Evolutionary conservation across 2,797 vertebrate species (phyloP).

Genomic region (Catostomus latipinnis): DNA sequence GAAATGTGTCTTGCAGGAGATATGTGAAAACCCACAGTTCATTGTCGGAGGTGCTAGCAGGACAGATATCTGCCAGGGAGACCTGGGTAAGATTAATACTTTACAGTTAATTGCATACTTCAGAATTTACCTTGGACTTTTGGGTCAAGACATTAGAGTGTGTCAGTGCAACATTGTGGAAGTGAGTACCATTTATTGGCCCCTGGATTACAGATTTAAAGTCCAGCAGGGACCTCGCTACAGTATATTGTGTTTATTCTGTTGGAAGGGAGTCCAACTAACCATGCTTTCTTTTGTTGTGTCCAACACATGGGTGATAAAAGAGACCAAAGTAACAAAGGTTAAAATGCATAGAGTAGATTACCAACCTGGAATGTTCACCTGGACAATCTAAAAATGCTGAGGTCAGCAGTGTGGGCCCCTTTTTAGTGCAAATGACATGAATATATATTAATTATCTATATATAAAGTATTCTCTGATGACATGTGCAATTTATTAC

Average conservation of each 20-base stretch:
- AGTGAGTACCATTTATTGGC: slow-evolving; percentile 13
- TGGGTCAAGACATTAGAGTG: background rate
- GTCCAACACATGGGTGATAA: slow-evolving; percentile 65
- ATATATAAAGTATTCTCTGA: background rate
- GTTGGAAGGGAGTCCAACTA: slow-evolving; percentile 78
- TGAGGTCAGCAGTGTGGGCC: slow-evolving; percentile 62
- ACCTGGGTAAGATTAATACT: slow-evolving; percentile 3
- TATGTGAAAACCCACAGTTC: slow-evolving; percentile 12
- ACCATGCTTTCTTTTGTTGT: slow-evolving; percentile 82
- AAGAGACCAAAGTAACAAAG: slow-evolving; percentile 69
- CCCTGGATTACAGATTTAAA: slow-evolving; percentile 55
- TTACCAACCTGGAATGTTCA: slow-evolving; percentile 57
- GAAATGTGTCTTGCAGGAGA: slow-evolving; percentile 43
- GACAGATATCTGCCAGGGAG: slow-evolving; percentile 11
- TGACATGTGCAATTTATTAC: background rate
- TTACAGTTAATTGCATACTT: background rate
- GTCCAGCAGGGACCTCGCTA: slow-evolving; percentile 62
- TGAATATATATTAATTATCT: background rate
- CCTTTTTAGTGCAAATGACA: slow-evolving; percentile 33
- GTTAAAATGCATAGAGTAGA: slow-evolving; percentile 64
- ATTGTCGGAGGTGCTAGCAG: slow-evolving; percentile 8
- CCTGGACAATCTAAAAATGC: slow-evolving; percentile 66
- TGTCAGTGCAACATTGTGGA: background rate
- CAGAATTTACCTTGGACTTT: background rate
- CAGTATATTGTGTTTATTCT: slow-evolving; percentile 73